Percentiles rank a stretch among this genome's conserved stretches.
phyloP scores from a whole-genome alignment of 2,888 invertebrate species.

The Drosophila algonquin region DNA sequence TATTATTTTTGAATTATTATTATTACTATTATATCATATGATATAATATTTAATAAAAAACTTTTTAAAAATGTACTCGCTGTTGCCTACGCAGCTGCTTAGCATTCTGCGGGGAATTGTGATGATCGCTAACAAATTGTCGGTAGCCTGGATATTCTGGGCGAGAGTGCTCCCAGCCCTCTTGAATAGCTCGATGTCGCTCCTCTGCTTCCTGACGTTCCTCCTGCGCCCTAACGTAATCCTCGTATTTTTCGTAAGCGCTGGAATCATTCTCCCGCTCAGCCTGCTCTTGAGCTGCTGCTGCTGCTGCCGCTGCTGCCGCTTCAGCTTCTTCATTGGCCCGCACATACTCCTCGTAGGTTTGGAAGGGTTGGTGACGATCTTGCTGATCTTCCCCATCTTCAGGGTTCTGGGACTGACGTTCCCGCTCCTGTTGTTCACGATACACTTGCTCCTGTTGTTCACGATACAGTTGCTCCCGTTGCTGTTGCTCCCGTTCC shows the following conservation, averaged over 20 bases:
- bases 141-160: background rate
- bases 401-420: background rate
- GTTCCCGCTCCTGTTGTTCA: background rate
- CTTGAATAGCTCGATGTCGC: conserved; percentile 6
- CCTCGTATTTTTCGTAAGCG: conserved; percentile 48
- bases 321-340: background rate
- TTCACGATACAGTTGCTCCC: conserved; percentile 6
- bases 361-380: background rate
- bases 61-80: background rate
- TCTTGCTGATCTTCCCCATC: background rate
- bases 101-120: conserved; percentile 12
- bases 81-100: conserved; percentile 32
- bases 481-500: no score
- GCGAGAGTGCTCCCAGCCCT: background rate
- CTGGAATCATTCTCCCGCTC: conserved; percentile 2
- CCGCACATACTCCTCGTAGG: background rate
- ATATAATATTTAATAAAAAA: background rate
- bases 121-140: background rate
- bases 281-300: background rate
- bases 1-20: no score
- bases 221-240: conserved; percentile 40
- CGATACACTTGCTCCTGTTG: background rate
- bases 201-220: conserved; percentile 25
- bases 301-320: background rate
- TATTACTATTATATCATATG: background rate